Evolutionary conservation across 2,888 invertebrate species (phyloP), one percentile per base, ranked within the genome.

Genomic region (Alcis repandata): DNA sequence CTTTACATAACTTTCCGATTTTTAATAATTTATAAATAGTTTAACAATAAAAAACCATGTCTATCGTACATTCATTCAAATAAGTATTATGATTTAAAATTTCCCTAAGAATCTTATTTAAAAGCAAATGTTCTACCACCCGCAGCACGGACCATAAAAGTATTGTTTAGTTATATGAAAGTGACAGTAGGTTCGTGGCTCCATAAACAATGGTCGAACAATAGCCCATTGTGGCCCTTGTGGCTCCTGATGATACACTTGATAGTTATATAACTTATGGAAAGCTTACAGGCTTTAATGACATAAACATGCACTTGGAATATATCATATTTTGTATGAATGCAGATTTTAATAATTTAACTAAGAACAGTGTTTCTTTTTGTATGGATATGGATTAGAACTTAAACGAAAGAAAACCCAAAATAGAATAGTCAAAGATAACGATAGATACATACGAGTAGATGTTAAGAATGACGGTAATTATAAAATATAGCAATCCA

Each of bases 201-300:
- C 73, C 64, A 59, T 66, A 72, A 75, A 86, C 87, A 85, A 84
- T 83, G 77, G 80, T 66, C 58, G 68, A 79, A 89, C 89, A 89
- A 89, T 88, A 68, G 80, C 27, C 81, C 78, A 88, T 89, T 89
- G 88, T 88, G 75, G 74, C 76, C 79, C 76, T 74, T 74, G 73
- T 72, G 69, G 67, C 65, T 70, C 15, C 59, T 69, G 72, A 60
- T 64, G 59, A 74, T 68, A 71, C 72, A 70, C 73, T 66, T 70
- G 70, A 60, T 68, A 69, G 67, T 69, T 63, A 73, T 70, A 67
- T 64, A 68, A 69, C 67, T 72, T 69, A 67, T 68, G 65, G 63
- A 43, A 63, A 49, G 49, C 22, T 45, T 52, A 45, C 11, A 60
- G 41, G 17, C 27, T 41, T 40, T 52, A 56, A 60, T 51, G 72